These are phyloP conservation scores for Dryocosmus kuriphilus DNA, from an alignment of 2,888 invertebrate species.

Conservation along the genomic window DNA sequence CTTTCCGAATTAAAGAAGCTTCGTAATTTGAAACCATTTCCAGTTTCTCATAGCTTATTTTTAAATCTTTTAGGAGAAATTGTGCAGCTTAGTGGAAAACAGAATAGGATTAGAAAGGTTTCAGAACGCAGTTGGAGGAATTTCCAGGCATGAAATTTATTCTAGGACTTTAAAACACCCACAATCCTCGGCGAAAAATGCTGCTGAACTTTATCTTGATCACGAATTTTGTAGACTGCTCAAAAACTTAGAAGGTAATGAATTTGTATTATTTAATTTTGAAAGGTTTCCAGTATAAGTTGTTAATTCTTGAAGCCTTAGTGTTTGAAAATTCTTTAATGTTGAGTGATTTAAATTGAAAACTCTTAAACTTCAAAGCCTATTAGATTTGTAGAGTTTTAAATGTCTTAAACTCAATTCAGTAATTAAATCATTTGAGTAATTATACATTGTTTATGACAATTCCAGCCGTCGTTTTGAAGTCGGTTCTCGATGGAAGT, in stretches of 20 bases:
- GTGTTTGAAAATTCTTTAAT: too few species aligned
- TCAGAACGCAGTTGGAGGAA: slow-evolving; percentile 90
- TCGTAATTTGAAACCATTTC: neutral
- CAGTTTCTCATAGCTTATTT: slow-evolving; percentile 19
- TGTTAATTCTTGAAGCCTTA: too few species aligned
- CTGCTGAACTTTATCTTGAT: slow-evolving; percentile 92
- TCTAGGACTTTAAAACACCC: slow-evolving; percentile 95
- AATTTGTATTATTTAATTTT: neutral
- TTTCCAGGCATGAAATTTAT: slow-evolving; percentile 94
- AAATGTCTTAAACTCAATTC: neutral
- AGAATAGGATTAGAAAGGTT: slow-evolving; percentile 94
- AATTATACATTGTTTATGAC: slow-evolving; percentile 38
- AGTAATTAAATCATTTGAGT: neutral
- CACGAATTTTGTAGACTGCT: slow-evolving; percentile 96
- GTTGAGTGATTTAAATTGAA: too few species aligned
- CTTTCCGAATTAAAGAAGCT: neutral
- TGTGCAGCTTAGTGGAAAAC: slow-evolving; percentile 91
- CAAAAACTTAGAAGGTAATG: slow-evolving; percentile 86
- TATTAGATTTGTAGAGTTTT: too few species aligned
- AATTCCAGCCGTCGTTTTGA: slow-evolving; percentile 78
- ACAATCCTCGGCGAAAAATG: slow-evolving; percentile 87
- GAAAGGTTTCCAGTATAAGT: too few species aligned
- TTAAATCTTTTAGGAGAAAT: slow-evolving; percentile 79
- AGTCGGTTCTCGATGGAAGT: slow-evolving; percentile 77
- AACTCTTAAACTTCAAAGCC: too few species aligned